Conservation (phyloP, 2,113 vertebrate genomes). For the Cephalopholis sonnerati region DNA sequence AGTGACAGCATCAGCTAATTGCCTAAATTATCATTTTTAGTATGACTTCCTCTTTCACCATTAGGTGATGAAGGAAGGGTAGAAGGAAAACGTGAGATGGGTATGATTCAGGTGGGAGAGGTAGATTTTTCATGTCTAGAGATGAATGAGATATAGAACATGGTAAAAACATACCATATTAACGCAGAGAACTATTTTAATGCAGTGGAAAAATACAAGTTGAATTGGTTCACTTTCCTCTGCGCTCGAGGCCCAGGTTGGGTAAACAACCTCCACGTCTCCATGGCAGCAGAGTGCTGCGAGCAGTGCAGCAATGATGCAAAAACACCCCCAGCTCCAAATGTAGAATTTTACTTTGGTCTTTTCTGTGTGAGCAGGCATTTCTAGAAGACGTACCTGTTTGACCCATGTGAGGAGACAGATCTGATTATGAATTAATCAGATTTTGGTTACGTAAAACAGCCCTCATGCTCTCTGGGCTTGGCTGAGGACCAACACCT, state of each 20-base stretch:
- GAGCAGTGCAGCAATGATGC: neutral
- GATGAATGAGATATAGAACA: neutral
- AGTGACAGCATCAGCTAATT: neutral
- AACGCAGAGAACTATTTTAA: neutral
- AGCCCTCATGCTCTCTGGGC: neutral
- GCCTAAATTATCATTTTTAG: neutral
- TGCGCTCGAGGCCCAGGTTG: neutral
- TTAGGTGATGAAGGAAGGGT: neutral
- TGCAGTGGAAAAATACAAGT: constrained; percentile 15
- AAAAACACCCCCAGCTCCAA: neutral
- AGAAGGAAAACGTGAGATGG: no score
- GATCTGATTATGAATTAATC: neutral
- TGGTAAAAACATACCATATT: neutral
- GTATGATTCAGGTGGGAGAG: neutral
- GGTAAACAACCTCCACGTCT: constrained; percentile 26
- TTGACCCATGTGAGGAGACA: neutral
- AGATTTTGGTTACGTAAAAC: neutral
- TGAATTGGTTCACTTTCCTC: neutral
- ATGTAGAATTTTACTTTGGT: neutral
- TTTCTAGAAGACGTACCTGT: neutral
- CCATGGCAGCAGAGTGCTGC: constrained; percentile 48
- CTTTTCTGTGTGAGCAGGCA: neutral
- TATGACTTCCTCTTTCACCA: neutral
- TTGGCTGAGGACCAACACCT: neutral
- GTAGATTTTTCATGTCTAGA: neutral